Base-by-base conservation (phyloP, 2,888 invertebrate species). In the Lymantria monacha region DNA sequence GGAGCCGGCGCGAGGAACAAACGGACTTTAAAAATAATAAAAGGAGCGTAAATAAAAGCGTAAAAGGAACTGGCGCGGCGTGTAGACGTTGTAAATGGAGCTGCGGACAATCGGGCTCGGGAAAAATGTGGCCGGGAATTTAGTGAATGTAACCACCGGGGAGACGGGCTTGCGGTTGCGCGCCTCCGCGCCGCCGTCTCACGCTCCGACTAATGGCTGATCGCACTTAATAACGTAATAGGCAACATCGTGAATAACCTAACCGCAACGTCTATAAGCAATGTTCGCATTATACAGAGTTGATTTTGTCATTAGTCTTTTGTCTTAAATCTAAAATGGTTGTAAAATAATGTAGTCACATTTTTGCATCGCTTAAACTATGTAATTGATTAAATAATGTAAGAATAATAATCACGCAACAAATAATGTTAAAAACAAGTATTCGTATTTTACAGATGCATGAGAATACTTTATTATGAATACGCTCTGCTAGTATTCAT, bases 41-140 rank as follows among this genome's bases (percentile, higher is more conserved):
- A 90, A 89, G 86, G 85, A 88, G 84, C 87, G 88, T 89, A 91
- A 90, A 91, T 89, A 90, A 90, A 90, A 89, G 88, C 88, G 89
- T 91, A 88, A 89, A 90, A 89, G 90, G 88, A 88, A 87, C 90
- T 87, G 87, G 87, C 80, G 84, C 87, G 83, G 84, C 86, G 87
- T 89, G 89, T 89, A 88, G 89, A 88, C 87, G 89, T 87, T 90
- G 89, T 90, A 90, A 89, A 88, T 86, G 89, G 89, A 85, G 87
- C 87, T 85, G 86, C 85, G 87, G 89, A 89, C 90, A 87, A 87
- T 88, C 87, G 84, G 79, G 85, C 82, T 73, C 84, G 80, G 83
- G 87, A 83, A 85, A 87, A 86, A 89, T 87, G 88, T 79, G 86
- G 76, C 79, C 81, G 83, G 81, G 90, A 88, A 91, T 91, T 87